phyloP scores from a whole-genome alignment of 1,140 invertebrate species.

The Drosophila nikananu region DNA sequence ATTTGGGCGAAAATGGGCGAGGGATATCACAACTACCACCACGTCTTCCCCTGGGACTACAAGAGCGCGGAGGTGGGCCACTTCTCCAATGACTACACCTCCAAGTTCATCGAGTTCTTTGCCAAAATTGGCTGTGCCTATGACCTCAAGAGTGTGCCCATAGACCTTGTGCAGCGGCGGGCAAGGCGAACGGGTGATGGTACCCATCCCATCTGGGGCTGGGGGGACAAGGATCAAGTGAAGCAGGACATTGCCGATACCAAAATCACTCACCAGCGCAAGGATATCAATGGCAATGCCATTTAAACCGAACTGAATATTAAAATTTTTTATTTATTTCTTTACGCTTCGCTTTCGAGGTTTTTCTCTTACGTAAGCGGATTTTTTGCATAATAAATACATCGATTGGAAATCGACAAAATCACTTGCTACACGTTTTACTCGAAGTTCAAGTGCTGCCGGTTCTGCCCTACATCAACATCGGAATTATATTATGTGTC shows the following conservation, averaged over 20 bases:
- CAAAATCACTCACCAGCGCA: conserved; percentile 70
- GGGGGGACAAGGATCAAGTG: conserved; percentile 92
- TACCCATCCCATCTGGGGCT: conserved; percentile 91
- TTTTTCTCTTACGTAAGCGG: too few relatives aligned
- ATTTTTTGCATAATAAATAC: too few relatives aligned
- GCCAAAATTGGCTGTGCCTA: conserved; percentile 94
- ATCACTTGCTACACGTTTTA: too few relatives aligned
- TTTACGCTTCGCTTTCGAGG: background rate
- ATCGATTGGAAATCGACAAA: too few relatives aligned
- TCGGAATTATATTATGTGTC: background rate
- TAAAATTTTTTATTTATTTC: background rate
- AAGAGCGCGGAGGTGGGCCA: conserved; percentile 93
- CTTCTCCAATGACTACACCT: conserved; percentile 92
- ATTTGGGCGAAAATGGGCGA: conserved; percentile 91
- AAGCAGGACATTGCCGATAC: conserved; percentile 88
- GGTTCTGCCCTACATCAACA: too few relatives aligned
- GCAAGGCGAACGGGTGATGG: conserved; percentile 92
- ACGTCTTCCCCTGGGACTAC: conserved; percentile 97
- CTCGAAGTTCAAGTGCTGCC: too few relatives aligned
- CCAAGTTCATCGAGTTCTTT: conserved; percentile 93
- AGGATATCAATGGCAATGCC: background rate
- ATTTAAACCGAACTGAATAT: background rate
- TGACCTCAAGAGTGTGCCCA: conserved; percentile 93
- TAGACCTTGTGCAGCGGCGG: conserved; percentile 89
- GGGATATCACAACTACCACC: conserved; percentile 98